These are phyloP conservation scores for Tipula confusa DNA, from an alignment of 2,888 invertebrate species.

Conservation along the genomic window DNA sequence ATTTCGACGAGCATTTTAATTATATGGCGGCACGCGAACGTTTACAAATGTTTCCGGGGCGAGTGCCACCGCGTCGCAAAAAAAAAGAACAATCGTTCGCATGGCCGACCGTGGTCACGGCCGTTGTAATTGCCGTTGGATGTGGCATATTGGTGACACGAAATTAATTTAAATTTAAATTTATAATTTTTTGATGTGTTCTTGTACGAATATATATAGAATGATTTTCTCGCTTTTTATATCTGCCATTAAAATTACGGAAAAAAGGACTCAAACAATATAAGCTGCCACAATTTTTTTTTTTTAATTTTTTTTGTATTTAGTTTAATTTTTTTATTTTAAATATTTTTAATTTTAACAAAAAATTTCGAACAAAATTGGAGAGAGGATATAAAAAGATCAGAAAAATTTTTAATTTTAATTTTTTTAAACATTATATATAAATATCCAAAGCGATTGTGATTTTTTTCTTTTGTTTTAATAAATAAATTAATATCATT, in stretches of 20 bases:
- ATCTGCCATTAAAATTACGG: slow-evolving; percentile 28
- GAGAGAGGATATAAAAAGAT: slow-evolving; percentile 28
- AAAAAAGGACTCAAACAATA: background rate
- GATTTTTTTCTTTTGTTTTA: slow-evolving; percentile 34
- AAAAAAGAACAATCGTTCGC: slow-evolving; percentile 46
- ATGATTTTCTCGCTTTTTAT: slow-evolving; percentile 12
- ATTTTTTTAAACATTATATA: slow-evolving; percentile 26
- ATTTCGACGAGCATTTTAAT: slow-evolving; percentile 47
- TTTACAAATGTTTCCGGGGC: slow-evolving; percentile 49
- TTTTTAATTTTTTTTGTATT: slow-evolving; percentile 31
- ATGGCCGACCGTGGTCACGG: slow-evolving; percentile 50
- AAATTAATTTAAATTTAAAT: slow-evolving; percentile 35
- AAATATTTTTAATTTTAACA: background rate
- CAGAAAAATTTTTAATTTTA: background rate
- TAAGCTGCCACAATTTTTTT: slow-evolving; percentile 30
- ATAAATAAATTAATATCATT: slow-evolving; percentile 32
- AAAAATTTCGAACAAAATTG: slow-evolving; percentile 21
- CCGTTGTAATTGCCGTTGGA: slow-evolving; percentile 49
- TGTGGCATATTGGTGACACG: slow-evolving; percentile 50
- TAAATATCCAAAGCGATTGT: slow-evolving; percentile 38
- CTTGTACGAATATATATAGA: no score
- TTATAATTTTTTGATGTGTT: background rate
- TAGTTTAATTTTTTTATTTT: background rate
- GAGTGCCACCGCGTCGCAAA: slow-evolving; percentile 50
- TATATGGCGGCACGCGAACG: slow-evolving; percentile 49